Conservation (phyloP, 2,113 vertebrate species). For the Heterotilapia buettikoferi region DNA sequence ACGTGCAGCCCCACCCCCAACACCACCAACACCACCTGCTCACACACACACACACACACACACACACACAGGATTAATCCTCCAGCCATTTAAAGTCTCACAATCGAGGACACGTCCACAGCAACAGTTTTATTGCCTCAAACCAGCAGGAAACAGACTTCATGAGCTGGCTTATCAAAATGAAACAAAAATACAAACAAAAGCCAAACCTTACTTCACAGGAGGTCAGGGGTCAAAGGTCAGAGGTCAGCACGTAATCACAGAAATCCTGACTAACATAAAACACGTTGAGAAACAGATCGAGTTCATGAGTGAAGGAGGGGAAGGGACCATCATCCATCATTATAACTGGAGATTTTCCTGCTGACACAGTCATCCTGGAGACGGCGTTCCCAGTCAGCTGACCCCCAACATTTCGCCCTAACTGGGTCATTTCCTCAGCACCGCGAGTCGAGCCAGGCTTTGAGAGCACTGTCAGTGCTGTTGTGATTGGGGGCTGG, state of each 20-base stretch:
- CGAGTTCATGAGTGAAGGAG: not conserved
- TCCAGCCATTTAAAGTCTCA: not conserved
- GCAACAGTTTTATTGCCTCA: not conserved
- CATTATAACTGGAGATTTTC: not conserved
- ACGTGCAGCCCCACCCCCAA: not conserved
- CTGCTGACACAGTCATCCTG: not conserved
- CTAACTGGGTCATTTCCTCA: not conserved
- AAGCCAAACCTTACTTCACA: not conserved
- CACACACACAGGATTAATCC: not conserved
- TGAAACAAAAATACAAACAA: not conserved
- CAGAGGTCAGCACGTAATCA: not conserved
- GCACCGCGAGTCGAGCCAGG: not conserved
- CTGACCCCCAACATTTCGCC: not conserved
- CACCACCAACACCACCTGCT: not conserved
- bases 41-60: not conserved
- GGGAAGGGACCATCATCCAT: not conserved
- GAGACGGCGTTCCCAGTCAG: not conserved
- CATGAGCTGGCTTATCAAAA: not conserved
- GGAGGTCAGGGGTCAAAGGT: not conserved
- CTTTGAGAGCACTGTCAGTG: not conserved
- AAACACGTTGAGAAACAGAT: not conserved
- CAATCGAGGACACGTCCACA: not conserved
- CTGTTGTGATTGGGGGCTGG: not conserved
- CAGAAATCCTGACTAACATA: not conserved
- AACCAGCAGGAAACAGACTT: not conserved